Evolutionary conservation across 2,113 vertebrate species (phyloP).

Genomic region (Lonchura striata): DNA sequence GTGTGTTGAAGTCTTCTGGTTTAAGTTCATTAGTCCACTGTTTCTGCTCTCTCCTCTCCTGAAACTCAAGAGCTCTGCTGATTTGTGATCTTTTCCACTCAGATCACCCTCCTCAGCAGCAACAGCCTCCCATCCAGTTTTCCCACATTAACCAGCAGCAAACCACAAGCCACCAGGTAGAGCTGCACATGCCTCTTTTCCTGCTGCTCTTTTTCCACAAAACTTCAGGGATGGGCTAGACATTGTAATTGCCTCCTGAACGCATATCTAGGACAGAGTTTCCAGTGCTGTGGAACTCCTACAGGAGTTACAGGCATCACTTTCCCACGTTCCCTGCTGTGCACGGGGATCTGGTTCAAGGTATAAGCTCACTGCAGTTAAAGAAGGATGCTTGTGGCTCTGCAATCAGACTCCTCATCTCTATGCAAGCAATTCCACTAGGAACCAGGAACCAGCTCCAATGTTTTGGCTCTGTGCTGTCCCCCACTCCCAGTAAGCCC

Average conservation of each 20-base stretch:
- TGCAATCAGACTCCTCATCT: not conserved
- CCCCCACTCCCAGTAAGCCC: not conserved
- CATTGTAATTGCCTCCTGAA: not conserved
- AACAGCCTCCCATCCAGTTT: not conserved
- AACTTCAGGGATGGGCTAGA: not conserved
- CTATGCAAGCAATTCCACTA: not conserved
- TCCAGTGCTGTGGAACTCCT: not conserved
- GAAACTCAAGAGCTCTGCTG: not conserved
- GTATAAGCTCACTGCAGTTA: not conserved
- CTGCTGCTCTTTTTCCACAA: not conserved
- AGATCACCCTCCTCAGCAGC: not conserved
- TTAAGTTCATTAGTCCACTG: slow-evolving; percentile 45
- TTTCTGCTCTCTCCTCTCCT: not conserved
- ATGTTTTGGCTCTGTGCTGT: not conserved
- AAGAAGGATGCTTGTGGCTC: not conserved
- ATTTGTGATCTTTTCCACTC: not conserved
- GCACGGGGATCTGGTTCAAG: rapidly evolving
- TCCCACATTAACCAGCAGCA: not conserved
- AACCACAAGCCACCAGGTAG: not conserved
- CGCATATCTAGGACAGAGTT: not conserved
- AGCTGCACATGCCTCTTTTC: not conserved
- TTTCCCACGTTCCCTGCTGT: not conserved
- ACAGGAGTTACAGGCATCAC: not conserved
- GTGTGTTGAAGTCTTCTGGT: not conserved
- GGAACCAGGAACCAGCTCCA: not conserved